phyloP scores from a whole-genome alignment of 2,797 vertebrate species.

The Emydoidea blandingii region DNA sequence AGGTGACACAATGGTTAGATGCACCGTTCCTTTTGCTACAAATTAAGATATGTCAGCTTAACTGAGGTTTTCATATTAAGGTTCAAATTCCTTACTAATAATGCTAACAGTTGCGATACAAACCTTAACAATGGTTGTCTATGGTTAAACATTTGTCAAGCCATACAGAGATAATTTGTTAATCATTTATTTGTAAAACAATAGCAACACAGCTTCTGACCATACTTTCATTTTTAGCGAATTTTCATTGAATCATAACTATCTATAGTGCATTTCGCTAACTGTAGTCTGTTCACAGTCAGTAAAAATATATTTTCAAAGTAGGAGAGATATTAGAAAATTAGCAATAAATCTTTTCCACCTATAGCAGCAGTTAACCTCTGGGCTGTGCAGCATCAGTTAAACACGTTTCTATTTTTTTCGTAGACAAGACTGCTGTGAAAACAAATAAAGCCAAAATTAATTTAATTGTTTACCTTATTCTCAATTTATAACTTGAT shows the following conservation, averaged over 20 bases:
- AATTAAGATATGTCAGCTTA: background rate
- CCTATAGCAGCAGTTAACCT: background rate
- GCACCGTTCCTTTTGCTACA: background rate
- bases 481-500: background rate
- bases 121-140: background rate
- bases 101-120: background rate
- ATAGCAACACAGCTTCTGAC: background rate
- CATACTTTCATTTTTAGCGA: background rate
- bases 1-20: background rate
- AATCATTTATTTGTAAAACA: background rate
- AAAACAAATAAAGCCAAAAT: background rate
- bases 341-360: background rate
- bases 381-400: background rate
- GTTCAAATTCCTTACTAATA: conserved; percentile 3
- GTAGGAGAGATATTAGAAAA: background rate
- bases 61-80: conserved; percentile 23
- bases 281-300: background rate
- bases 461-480: background rate
- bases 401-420: background rate
- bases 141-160: fast-evolving
- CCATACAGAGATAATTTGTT: background rate
- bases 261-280: fast-evolving
- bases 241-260: background rate
- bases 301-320: background rate
- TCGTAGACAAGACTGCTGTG: background rate